phyloP scores from a whole-genome alignment of 2,888 invertebrate genomes.

The Gibbula magus region DNA sequence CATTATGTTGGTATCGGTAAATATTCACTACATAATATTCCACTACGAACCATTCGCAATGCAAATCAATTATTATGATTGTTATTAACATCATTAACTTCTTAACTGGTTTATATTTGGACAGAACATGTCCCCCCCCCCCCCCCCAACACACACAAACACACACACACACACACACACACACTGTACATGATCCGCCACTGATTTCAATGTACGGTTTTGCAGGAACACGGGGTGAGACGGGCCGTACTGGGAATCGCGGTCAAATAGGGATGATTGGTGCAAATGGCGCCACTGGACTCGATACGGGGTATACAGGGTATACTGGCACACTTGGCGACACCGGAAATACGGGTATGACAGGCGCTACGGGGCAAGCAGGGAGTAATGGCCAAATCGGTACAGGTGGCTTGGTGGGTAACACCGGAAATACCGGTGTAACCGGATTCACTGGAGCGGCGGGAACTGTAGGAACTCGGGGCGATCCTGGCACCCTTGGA shows the following conservation, averaged over 20 bases:
- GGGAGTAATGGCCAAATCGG: neutral
- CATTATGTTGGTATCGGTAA: no score
- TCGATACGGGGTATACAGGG: neutral
- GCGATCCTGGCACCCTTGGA: neutral
- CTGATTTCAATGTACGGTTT: no score
- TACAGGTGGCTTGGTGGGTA: neutral
- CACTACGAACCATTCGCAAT: no score
- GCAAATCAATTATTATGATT: no score
- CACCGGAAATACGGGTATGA: neutral
- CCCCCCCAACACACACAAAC: no score
- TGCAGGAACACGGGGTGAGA: neutral
- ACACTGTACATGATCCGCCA: no score
- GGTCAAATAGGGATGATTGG: neutral
- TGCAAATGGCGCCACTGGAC: neutral
- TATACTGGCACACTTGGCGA: neutral
- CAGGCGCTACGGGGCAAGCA: neutral
- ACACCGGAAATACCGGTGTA: neutral
- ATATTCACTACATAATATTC: no score
- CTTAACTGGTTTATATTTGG: no score
- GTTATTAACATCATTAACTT: no score
- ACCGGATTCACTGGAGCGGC: neutral
- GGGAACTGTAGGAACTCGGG: neutral
- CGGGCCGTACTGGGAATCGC: neutral
- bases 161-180: no score
- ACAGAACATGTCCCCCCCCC: no score